Base-by-base conservation (phyloP, 2,888 invertebrate species). In the Molorchus minor region DNA sequence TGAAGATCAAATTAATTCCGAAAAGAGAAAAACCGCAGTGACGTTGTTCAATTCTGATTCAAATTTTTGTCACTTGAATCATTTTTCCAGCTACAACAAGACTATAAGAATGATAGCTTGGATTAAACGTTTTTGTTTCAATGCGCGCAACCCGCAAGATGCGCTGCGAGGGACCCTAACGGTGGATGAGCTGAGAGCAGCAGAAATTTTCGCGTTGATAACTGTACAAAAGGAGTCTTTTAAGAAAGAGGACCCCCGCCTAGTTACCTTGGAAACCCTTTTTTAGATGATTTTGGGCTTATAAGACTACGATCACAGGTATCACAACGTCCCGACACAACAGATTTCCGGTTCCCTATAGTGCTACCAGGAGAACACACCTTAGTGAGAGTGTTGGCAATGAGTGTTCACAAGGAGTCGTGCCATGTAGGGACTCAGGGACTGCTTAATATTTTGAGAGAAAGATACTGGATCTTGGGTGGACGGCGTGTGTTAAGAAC, bases 71-170 rank as follows among this genome's bases (percentile, higher is more conserved):
- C 13, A 38, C 16, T 10, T 38, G 15, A 38, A 4, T 20, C 53
- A 63, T 35, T 65, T 70, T 56, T 59, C 66, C 5, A 62, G 56
- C 30, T 71, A 68, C 43, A 40, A 25, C 7, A 66, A 65, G 49
- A 62, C n/a, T n/a, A n/a, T n/a, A n/a, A n/a, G n/a, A n/a, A n/a
- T n/a, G n/a, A n/a, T n/a, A n/a, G n/a, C n/a, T 67, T 73, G 68
- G 60, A 58, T 71, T 15, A 20, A 43, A 7, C 46, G 49, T 30
- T 58, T 61, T 30, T 45, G 44, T 15, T 36, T 36, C 25, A 59
- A 60, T 43, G 38, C 38, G 13, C 38, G 38, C 13, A 1, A n/a
- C 38, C 16, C 38, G 5, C 16, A 15, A 15, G 3, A 17, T 13
- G 16, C 5, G 10, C 16, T 38, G 1, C 16, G 10, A 38, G 38